A percentile compares a stretch with the other conserved stretches of the same genome.
Evolutionary conservation across 2,888 invertebrate genomes (phyloP).

Genomic region (Dorcus hopei): DNA sequence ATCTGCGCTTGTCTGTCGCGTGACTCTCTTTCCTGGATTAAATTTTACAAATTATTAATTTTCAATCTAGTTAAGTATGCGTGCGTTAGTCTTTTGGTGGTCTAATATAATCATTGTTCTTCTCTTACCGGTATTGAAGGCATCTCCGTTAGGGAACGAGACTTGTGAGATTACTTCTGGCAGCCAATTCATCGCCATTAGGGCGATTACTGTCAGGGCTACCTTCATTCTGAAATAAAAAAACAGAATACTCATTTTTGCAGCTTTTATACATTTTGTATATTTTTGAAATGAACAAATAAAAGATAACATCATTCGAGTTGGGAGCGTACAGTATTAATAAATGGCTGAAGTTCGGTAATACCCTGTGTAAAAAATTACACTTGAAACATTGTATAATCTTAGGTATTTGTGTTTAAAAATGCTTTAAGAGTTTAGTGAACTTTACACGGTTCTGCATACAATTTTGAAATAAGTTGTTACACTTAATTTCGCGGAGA

Average conservation of each 20-base stretch:
- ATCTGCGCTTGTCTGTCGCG: slow-evolving; percentile 59
- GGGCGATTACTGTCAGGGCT: slow-evolving; percentile 25
- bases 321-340: neutral
- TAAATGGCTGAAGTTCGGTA: too few species aligned
- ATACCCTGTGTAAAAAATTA: too few species aligned
- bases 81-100: too few species aligned
- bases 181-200: slow-evolving; percentile 27
- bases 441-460: too few species aligned
- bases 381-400: too few species aligned
- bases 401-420: too few species aligned
- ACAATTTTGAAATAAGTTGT: too few species aligned
- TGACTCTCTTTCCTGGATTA: slow-evolving; percentile 36
- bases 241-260: neutral
- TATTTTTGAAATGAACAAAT: too few species aligned
- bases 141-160: slow-evolving; percentile 30
- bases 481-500: too few species aligned
- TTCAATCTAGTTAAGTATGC: neutral
- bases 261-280: too few species aligned
- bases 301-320: too few species aligned
- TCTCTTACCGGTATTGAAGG: slow-evolving; percentile 27
- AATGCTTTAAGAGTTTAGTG: too few species aligned
- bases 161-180: slow-evolving; percentile 27
- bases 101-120: neutral
- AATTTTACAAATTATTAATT: neutral
- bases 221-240: slow-evolving; percentile 33